phyloP scores from a whole-genome alignment of 1,140 invertebrate species.

The Philopotamus ludificatus region DNA sequence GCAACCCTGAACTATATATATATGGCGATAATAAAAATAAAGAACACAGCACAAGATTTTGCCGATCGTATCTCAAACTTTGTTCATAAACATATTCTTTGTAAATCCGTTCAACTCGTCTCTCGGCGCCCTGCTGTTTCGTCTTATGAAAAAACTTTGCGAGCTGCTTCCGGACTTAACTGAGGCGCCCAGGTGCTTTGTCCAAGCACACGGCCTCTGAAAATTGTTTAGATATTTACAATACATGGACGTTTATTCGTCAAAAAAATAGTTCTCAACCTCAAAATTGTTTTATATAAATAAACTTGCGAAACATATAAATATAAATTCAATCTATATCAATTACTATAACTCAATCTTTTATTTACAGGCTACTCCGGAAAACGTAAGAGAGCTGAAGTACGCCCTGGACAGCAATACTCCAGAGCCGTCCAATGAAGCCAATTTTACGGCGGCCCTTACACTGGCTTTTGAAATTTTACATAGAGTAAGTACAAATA shows the following conservation, averaged over 20 bases:
- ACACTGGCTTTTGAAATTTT: conserved; percentile 89
- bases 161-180: background rate
- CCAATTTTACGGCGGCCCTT: conserved; percentile 92
- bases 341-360: too few relatives aligned
- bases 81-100: conserved; percentile 42
- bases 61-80: conserved; percentile 37
- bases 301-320: background rate
- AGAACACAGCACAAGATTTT: conserved; percentile 2
- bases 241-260: conserved; percentile 10
- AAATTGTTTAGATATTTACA: conserved; percentile 14
- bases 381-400: conserved; percentile 84
- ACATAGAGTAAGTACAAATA: conserved; percentile 77
- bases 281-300: background rate
- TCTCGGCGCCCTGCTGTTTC: background rate
- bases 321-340: background rate
- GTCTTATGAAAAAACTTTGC: conserved; percentile 40
- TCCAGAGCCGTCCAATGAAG: conserved; percentile 61
- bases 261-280: background rate
- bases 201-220: background rate
- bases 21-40: background rate
- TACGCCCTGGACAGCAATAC: conserved; percentile 67
- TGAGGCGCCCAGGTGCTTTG: conserved; percentile 11
- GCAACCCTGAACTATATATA: background rate
- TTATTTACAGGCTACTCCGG: conserved; percentile 70
- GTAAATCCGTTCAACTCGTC: conserved; percentile 36